Percentiles rank a stretch among this genome's conserved stretches.
Evolutionary conservation across 2,113 vertebrate genomes (phyloP).

Genomic region (Rhadina sibilatrix): DNA sequence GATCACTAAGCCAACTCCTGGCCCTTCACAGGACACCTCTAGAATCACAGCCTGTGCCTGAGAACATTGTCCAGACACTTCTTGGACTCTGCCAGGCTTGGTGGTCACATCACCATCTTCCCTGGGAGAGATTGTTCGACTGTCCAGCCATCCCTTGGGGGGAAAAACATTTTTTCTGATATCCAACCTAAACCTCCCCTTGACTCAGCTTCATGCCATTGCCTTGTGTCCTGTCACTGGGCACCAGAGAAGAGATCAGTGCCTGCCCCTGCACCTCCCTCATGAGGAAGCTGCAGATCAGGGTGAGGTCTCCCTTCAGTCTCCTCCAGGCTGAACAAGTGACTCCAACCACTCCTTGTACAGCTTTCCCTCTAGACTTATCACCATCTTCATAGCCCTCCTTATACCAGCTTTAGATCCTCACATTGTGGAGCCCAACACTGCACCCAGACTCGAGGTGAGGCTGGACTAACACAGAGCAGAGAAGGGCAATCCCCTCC

Average conservation of each 20-base stretch:
- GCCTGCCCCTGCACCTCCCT: background rate
- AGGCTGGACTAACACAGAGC: background rate
- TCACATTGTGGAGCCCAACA: background rate
- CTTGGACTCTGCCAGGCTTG: background rate
- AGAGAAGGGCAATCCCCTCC: background rate
- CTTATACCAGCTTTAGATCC: background rate
- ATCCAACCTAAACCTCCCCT: background rate
- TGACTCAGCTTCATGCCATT: background rate
- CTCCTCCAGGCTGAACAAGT: background rate
- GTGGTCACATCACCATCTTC: background rate
- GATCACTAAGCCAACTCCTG: background rate
- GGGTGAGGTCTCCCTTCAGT: background rate
- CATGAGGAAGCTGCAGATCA: background rate
- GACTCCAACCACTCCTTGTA: background rate
- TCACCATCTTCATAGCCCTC: background rate
- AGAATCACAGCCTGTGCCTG: background rate
- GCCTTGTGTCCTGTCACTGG: background rate
- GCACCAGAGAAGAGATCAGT: too few relatives aligned
- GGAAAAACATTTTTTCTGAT: background rate
- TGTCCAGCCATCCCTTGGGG: accelerated
- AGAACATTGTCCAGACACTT: background rate
- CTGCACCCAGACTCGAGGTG: accelerated
- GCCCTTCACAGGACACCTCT: background rate
- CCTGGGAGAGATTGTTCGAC: background rate
- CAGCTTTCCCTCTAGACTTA: background rate